Evolutionary conservation across 2,797 vertebrate species (phyloP).

Genomic region (Microchirus variegatus): DNA sequence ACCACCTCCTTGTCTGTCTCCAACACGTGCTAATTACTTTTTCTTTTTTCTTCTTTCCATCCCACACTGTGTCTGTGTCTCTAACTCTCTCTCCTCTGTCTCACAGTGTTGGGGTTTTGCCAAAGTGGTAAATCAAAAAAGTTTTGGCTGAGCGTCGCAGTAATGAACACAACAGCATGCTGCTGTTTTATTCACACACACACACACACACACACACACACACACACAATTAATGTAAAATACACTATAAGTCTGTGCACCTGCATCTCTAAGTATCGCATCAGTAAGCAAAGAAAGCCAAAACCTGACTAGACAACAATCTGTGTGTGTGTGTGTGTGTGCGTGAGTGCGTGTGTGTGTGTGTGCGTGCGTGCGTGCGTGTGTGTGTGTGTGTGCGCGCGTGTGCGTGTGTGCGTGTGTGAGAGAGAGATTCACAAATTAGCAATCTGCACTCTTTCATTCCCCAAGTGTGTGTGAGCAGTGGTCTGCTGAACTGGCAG

Average conservation of each 20-base stretch:
- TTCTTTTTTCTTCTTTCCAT: too few relatives aligned
- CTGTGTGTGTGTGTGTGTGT: too few relatives aligned
- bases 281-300: too few relatives aligned
- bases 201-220: neutral
- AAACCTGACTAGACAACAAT: too few relatives aligned
- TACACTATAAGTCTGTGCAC: neutral
- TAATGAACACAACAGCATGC: conserved; percentile 10
- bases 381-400: too few relatives aligned
- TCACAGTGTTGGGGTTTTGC: conserved; percentile 13
- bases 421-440: neutral
- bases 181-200: conserved; percentile 1
- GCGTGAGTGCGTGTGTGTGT: too few relatives aligned
- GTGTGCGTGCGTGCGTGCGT: too few relatives aligned
- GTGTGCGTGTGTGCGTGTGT: too few relatives aligned
- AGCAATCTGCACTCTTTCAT: neutral
- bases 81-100: conserved; percentile 6
- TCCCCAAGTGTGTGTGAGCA: too few relatives aligned
- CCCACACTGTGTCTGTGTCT: conserved; percentile 16
- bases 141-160: conserved; percentile 8
- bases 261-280: neutral
- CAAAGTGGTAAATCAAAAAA: conserved; percentile 52
- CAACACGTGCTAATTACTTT: conserved; percentile 47
- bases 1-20: conserved; percentile 29
- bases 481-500: neutral
- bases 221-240: neutral